Percentiles rank a stretch among this genome's conserved stretches.
phyloP scores from a whole-genome alignment of 2,113 vertebrate genomes.

The Dermatemys mawii region DNA sequence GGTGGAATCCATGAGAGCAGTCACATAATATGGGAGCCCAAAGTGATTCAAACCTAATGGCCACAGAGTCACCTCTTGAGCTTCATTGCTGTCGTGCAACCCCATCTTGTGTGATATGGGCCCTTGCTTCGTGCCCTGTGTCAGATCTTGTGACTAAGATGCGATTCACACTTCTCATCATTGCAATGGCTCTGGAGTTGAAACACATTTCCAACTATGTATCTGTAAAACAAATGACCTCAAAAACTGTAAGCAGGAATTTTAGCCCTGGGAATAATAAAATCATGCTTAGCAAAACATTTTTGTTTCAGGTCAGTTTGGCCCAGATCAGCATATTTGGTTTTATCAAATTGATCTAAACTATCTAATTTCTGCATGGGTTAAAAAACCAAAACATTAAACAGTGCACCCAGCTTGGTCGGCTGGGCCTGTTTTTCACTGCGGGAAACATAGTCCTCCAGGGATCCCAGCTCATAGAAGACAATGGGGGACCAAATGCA shows the following conservation, averaged over 20 bases:
- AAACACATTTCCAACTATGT: not conserved
- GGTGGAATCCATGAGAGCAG: not conserved
- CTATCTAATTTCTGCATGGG: not conserved
- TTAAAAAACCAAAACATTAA: not conserved
- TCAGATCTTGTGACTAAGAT: not conserved
- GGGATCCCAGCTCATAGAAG: not conserved
- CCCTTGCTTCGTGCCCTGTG: not conserved
- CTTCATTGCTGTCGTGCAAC: not conserved
- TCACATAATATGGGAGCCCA: not conserved
- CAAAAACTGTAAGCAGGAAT: not conserved
- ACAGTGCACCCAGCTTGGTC: not conserved
- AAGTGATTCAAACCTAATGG: not conserved
- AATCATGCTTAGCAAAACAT: not conserved
- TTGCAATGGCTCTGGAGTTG: not conserved
- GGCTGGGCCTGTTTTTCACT: not conserved
- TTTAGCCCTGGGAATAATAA: not conserved
- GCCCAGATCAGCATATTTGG: not conserved
- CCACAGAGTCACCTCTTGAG: not conserved
- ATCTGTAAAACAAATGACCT: not conserved
- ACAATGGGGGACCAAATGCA: not conserved
- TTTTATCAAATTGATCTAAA: not conserved
- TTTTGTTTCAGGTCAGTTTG: not conserved
- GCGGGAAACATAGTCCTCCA: not conserved
- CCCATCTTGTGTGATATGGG: not conserved
- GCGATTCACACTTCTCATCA: not conserved